Evolutionary conservation across 1,140 invertebrate species (phyloP).

Genomic region (Drosophila bocki): DNA sequence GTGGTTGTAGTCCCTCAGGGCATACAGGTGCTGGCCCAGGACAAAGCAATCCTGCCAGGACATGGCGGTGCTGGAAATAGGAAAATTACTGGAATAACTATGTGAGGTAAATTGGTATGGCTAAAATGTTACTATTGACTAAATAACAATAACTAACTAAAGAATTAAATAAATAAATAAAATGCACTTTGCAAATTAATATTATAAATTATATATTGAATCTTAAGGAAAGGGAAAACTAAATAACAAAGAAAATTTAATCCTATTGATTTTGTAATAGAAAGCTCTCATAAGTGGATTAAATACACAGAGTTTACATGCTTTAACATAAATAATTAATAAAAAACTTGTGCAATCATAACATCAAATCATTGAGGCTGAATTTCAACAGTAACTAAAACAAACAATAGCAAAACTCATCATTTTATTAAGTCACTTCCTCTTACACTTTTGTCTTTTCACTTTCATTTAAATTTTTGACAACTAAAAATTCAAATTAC

Average conservation of each 20-base stretch:
- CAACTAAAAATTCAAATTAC: constrained; percentile 11
- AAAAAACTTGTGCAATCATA: background rate
- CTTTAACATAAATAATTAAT: background rate
- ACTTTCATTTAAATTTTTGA: background rate
- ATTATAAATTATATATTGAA: background rate
- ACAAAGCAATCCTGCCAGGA: constrained; percentile 97
- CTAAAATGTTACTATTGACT: too few relatives aligned
- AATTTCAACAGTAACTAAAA: background rate
- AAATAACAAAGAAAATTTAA: background rate
- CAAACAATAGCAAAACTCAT: background rate
- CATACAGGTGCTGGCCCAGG: constrained; percentile 96
- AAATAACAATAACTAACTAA: too few relatives aligned
- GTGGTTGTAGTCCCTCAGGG: constrained; percentile 96
- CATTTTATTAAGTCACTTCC: constrained; percentile 1
- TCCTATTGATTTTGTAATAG: background rate
- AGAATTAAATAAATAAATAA: too few relatives aligned
- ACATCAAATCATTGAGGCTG: background rate
- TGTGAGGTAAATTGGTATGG: background rate
- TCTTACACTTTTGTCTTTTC: background rate
- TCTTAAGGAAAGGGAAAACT: background rate
- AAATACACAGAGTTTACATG: too few relatives aligned
- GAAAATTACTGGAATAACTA: background rate
- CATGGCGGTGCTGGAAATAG: constrained; percentile 86
- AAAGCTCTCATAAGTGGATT: background rate
- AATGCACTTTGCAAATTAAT: background rate